phyloP scores from a whole-genome alignment of 2,113 vertebrate species.

The Nicator chloris region DNA sequence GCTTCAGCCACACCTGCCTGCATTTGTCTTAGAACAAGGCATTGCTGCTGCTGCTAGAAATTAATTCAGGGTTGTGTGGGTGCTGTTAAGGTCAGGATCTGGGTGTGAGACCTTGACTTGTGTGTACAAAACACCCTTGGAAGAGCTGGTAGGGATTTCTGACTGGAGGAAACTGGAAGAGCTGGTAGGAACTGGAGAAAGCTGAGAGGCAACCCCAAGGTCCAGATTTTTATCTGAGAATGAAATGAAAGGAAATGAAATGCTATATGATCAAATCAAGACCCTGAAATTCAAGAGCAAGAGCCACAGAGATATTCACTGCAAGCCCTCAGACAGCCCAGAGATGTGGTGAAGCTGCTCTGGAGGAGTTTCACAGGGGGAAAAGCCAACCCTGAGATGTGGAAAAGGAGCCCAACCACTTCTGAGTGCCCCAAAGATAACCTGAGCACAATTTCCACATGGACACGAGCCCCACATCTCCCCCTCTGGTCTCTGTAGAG shows the following conservation, averaged over 20 bases:
- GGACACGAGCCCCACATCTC: rapidly evolving
- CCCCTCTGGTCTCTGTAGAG: neutral
- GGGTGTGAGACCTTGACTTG: neutral
- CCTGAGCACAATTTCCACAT: neutral
- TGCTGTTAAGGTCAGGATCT: neutral
- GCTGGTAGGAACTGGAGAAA: neutral
- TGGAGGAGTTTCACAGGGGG: neutral
- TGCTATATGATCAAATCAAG: neutral
- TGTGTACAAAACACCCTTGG: neutral
- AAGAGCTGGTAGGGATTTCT: neutral
- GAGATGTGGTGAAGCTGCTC: neutral
- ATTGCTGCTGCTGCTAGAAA: neutral
- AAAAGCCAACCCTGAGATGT: neutral
- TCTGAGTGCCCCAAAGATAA: neutral
- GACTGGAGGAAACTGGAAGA: neutral
- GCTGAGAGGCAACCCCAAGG: neutral
- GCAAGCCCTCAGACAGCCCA: neutral
- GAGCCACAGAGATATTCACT: neutral
- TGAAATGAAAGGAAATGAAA: neutral
- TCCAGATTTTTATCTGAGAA: neutral
- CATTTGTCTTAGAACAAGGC: neutral
- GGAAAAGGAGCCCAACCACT: neutral
- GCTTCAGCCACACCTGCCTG: neutral
- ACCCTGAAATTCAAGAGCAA: neutral
- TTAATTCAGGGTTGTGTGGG: neutral